phyloP scores from a whole-genome alignment of 2,888 invertebrate species.

The Himalopsyche kuldschensis region DNA sequence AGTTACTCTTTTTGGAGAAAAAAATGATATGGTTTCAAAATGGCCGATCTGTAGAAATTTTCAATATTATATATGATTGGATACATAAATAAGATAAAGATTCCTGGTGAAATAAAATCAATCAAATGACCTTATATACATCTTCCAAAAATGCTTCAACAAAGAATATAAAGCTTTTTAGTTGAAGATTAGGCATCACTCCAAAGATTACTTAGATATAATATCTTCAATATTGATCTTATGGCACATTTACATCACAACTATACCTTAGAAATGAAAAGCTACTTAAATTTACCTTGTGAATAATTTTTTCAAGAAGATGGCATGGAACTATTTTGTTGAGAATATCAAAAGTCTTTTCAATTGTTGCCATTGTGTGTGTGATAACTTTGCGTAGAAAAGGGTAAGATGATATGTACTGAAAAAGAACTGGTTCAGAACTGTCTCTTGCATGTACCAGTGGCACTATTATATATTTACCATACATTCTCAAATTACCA shows the following conservation, averaged over 20 bases:
- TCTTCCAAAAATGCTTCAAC: no score
- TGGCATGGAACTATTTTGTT: slow-evolving; percentile 62
- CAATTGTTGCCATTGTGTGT: slow-evolving; percentile 55
- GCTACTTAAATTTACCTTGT: slow-evolving; percentile 49
- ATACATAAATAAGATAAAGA: neutral
- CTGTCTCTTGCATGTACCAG: slow-evolving; percentile 54
- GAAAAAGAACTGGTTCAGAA: slow-evolving; percentile 54
- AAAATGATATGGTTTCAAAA: slow-evolving; percentile 54
- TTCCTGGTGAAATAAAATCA: neutral
- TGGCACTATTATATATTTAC: slow-evolving; percentile 63
- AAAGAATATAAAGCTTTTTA: neutral
- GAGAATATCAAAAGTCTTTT: slow-evolving; percentile 58
- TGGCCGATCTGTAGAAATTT: slow-evolving; percentile 63
- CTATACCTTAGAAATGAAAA: neutral
- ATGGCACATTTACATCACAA: no score
- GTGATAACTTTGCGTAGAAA: slow-evolving; percentile 59
- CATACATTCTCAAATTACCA: slow-evolving; percentile 45
- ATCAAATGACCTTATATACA: neutral
- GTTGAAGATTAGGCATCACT: neutral
- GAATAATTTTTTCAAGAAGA: slow-evolving; percentile 55
- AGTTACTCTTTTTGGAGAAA: slow-evolving; percentile 56
- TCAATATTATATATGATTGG: neutral
- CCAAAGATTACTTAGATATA: no score
- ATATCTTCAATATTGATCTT: no score
- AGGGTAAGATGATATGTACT: slow-evolving; percentile 61